Evolutionary conservation across 35 echinoderm and acorn worm genomes (phyloP).

Genomic region (Patiria miniata): DNA sequence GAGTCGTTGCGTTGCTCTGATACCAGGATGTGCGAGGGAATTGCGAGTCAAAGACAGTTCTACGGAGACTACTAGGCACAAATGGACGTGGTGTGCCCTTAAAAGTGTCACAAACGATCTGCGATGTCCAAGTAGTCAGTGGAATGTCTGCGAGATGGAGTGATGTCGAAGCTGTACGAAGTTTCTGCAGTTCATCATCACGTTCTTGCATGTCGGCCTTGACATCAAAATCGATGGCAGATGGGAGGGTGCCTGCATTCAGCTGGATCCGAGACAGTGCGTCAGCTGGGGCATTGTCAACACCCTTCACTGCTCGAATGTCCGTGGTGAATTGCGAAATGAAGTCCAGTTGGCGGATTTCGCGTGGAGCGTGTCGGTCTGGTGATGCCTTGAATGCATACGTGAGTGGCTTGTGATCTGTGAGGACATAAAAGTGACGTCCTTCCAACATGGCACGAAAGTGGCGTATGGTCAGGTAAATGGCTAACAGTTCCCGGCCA

Average conservation of each 20-base stretch:
- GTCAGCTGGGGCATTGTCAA: slow-evolving; percentile 32
- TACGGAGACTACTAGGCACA: slow-evolving; percentile 20
- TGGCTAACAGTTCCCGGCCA: slow-evolving; percentile 54
- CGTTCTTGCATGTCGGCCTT: no score
- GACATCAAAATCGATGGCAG: no score
- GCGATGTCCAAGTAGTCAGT: background rate
- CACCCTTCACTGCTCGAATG: slow-evolving; percentile 20
- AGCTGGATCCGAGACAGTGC: background rate
- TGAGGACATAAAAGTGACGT: background rate
- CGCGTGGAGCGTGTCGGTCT: slow-evolving; percentile 51
- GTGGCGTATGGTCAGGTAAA: slow-evolving; percentile 38
- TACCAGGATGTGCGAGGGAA: slow-evolving; percentile 68
- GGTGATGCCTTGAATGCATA: slow-evolving; percentile 38
- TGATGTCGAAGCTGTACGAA: background rate
- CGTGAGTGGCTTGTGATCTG: slow-evolving; percentile 1
- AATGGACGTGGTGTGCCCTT: slow-evolving; percentile 50
- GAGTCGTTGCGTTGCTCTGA: slow-evolving; percentile 48
- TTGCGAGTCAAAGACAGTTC: slow-evolving; percentile 46
- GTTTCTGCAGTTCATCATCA: no score
- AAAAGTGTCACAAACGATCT: slow-evolving; percentile 42
- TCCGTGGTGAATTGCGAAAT: slow-evolving; percentile 56
- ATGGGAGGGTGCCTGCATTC: no score
- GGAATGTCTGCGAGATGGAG: background rate
- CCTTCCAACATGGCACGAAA: slow-evolving; percentile 43
- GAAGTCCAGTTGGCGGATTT: slow-evolving; percentile 50